Evolutionary conservation across 30 jellyfish, hydroid and myxozoan genomes (phyloP), one percentile per base, ranked within the genome.

Genomic region (Cassiopea andromeda): DNA sequence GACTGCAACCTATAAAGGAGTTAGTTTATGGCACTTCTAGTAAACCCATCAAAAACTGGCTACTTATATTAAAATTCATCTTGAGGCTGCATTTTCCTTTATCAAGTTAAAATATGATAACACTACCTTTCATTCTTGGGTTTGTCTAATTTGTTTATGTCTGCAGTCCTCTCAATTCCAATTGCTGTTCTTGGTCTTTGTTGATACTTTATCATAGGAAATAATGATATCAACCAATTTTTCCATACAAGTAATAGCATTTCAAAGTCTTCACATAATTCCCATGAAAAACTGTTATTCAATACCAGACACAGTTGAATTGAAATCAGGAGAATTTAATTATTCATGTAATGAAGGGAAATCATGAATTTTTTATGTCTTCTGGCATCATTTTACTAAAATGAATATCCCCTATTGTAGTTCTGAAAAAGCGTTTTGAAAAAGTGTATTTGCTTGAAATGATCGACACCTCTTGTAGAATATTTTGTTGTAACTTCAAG

Each of bases 101-200:
- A 60, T 15, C 49, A 48, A 48, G 10, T 1, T 16, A 48, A 49
- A 50, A 43, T 17, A 8, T 16, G 48, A 38, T 8, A 79, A 18
- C 5, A 16, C 38, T 68, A 86, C 94, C 94, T 86, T 76, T 48
- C 94, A 76, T 78, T 71, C 2, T 38, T 44, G 8, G 84, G 60
- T 17, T 60, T 86, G 46, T 67, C 4, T 15, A 44, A 17, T 19
- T 86, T 64, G 59, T 77, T 66, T 3, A 46, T 80, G 17, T 44
- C 82, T 13, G 58, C 70, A 43, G 84, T n/a, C 17, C 46, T 79
- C 90, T 78, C 74, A 17, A 78, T 72, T 10, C 91, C 95, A 14
- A 88, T 70, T 46, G 95, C 91, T 78, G 95, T 67, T 18, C 59
- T 78, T 19, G 95, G 95, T 44, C 95, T 50, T 54, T 47, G 91